phyloP scores from a whole-genome alignment of 2,113 vertebrate species.

The Electrona antarctica region DNA sequence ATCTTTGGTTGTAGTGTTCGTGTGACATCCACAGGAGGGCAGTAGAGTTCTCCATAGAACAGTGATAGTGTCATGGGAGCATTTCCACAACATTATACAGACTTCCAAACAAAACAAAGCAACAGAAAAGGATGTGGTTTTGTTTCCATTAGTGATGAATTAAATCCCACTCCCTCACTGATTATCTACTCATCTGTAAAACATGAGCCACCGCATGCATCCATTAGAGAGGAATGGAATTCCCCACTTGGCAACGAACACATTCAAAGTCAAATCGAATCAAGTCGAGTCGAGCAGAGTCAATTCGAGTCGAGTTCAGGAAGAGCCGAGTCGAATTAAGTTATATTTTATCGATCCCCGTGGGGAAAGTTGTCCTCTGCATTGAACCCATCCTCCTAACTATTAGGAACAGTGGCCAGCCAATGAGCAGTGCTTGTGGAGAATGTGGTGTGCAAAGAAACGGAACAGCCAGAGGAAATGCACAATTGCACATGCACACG shows the following conservation, averaged over 20 bases:
- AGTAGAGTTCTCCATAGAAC: neutral
- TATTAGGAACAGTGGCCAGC: too few relatives aligned
- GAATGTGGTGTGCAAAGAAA: too few relatives aligned
- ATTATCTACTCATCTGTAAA: neutral
- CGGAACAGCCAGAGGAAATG: too few relatives aligned
- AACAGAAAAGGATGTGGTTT: neutral
- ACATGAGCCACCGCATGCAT: neutral
- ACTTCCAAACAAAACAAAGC: neutral
- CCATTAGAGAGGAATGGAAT: neutral
- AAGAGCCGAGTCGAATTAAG: too few relatives aligned
- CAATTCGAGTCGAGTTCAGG: too few relatives aligned
- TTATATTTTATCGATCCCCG: too few relatives aligned
- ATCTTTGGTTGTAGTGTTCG: too few relatives aligned
- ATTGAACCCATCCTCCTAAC: too few relatives aligned
- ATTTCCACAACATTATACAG: neutral
- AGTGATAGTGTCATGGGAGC: neutral
- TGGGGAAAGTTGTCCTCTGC: too few relatives aligned
- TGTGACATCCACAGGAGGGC: slow-evolving; percentile 45
- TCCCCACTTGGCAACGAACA: neutral
- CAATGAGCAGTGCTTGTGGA: too few relatives aligned
- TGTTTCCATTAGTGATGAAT: slow-evolving; percentile 13
- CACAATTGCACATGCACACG: too few relatives aligned
- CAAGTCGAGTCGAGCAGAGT: too few relatives aligned
- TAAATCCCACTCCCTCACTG: neutral
- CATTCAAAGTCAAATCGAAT: neutral